phyloP scores from a whole-genome alignment of 64 coral and sea anemone genomes.

The Montipora efflorescens region DNA sequence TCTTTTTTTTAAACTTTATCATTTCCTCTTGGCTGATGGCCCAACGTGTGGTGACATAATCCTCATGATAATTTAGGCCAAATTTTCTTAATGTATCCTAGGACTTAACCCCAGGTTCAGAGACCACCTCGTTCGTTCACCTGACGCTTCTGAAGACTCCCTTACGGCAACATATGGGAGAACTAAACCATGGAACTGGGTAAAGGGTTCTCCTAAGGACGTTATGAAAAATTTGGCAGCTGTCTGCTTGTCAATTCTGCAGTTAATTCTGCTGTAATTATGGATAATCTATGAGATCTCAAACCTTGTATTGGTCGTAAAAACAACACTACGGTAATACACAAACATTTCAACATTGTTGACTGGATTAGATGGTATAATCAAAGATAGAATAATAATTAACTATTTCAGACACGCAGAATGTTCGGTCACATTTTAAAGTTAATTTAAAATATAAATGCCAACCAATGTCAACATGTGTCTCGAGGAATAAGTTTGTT shows the following conservation, averaged over 20 bases:
- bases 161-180: background rate
- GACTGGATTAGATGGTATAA: background rate
- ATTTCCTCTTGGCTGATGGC: too few species aligned
- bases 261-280: constrained; percentile 18
- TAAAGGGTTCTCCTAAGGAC: background rate
- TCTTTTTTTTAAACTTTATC: too few species aligned
- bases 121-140: background rate
- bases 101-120: background rate
- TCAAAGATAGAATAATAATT: background rate
- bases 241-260: constrained; percentile 5
- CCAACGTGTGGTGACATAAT: too few species aligned
- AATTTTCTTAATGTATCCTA: too few species aligned
- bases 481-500: background rate
- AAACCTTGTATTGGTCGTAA: constrained; percentile 51
- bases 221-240: background rate
- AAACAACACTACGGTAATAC: constrained; percentile 21
- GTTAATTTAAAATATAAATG: background rate
- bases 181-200: background rate
- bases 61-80: too few species aligned
- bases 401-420: background rate
- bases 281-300: constrained; percentile 9
- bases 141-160: too few species aligned
- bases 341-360: constrained; percentile 33
- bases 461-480: background rate
- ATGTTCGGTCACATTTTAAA: background rate